A percentile compares a stretch with the other conserved stretches of the same genome.
phyloP scores from a whole-genome alignment of 2,888 invertebrate genomes.

The Cataglyphis livida region DNA sequence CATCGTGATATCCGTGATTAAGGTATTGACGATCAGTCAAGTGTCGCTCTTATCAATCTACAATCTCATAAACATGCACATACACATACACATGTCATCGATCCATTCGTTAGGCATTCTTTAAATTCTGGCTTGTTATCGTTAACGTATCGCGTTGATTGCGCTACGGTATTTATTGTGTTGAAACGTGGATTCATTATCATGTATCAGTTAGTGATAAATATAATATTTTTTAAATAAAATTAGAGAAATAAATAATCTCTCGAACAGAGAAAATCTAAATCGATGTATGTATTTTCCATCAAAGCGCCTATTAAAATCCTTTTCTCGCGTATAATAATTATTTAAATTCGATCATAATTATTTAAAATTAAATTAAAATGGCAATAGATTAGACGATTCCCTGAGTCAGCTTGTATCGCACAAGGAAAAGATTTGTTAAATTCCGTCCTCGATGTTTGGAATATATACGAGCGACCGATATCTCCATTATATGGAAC shows the following conservation, averaged over 20 bases:
- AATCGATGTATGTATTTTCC: background rate
- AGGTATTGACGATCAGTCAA: slow-evolving; percentile 35
- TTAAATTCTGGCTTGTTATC: background rate
- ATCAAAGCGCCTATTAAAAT: background rate
- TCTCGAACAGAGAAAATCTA: background rate
- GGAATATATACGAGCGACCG: slow-evolving; percentile 20
- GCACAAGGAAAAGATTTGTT: background rate
- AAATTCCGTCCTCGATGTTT: background rate
- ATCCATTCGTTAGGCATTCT: slow-evolving; percentile 9
- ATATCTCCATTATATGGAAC: slow-evolving; percentile 37
- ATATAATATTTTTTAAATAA: background rate
- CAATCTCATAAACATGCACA: background rate
- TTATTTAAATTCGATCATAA: background rate
- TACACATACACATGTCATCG: background rate
- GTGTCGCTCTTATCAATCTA: slow-evolving; percentile 43
- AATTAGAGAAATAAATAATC: background rate
- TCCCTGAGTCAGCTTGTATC: background rate
- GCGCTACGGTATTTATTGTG: slow-evolving; percentile 23
- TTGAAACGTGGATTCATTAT: background rate
- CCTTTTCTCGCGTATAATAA: background rate
- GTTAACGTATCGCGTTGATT: background rate
- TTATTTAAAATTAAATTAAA: background rate
- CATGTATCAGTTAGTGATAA: background rate
- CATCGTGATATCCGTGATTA: slow-evolving; percentile 14
- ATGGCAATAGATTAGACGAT: background rate